Evolutionary conservation across 2,888 invertebrate species (phyloP).

Genomic region (Idaea straminata): DNA sequence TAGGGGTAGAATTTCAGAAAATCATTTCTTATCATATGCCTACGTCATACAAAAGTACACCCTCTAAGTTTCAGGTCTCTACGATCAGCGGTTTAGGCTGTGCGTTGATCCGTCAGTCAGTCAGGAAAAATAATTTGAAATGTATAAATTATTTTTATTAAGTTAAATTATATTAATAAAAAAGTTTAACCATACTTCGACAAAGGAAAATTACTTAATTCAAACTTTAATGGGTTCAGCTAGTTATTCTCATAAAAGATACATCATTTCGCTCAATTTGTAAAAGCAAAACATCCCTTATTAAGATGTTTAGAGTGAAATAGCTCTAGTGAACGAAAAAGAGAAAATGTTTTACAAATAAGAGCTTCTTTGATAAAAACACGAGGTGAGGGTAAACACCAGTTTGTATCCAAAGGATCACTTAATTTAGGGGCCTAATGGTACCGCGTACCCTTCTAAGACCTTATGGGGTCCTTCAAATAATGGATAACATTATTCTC

Average conservation of each 20-base stretch:
- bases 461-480: slow-evolving; percentile 21
- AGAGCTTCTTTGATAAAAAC: slow-evolving; percentile 13
- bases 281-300: slow-evolving; percentile 6
- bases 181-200: slow-evolving; percentile 4
- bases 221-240: neutral
- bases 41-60: no score
- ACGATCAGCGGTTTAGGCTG: no score
- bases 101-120: no score
- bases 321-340: slow-evolving; percentile 9
- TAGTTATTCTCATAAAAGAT: neutral
- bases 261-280: slow-evolving; percentile 1
- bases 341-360: slow-evolving; percentile 13
- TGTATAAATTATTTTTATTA: no score
- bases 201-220: neutral
- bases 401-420: slow-evolving; percentile 20
- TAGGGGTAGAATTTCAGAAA: no score
- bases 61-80: no score
- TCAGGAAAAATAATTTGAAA: no score
- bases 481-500: slow-evolving; percentile 22
- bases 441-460: slow-evolving; percentile 21
- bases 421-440: slow-evolving; percentile 23
- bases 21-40: no score
- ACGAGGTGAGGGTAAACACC: slow-evolving; percentile 17
- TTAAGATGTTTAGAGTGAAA: slow-evolving; percentile 8
- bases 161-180: slow-evolving; percentile 32